These are phyloP conservation scores for Cremastinae sp. DNA, from an alignment of 2,888 invertebrate genomes.

Conservation along the genomic window DNA sequence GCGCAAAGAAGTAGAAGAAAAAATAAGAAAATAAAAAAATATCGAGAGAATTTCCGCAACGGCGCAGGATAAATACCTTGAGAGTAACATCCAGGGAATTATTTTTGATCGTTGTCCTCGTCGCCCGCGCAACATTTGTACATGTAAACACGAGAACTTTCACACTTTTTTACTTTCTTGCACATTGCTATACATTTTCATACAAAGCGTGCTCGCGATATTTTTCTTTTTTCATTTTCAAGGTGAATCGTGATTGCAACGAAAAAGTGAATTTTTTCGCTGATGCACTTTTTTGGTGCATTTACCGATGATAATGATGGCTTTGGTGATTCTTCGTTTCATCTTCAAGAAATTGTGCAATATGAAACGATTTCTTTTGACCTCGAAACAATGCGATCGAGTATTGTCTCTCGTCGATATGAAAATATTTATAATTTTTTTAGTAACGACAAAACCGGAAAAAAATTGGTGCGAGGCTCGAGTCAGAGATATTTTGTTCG, in stretches of 20 bases:
- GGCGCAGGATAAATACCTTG: constrained; percentile 57
- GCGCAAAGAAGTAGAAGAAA: not conserved
- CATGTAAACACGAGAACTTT: constrained; percentile 36
- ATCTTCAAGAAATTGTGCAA: too few species aligned
- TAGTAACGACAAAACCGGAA: too few species aligned
- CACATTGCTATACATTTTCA: not conserved
- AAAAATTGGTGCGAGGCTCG: too few species aligned
- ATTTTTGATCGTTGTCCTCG: constrained; percentile 28
- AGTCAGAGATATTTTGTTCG: not conserved
- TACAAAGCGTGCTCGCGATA: not conserved
- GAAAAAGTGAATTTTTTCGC: not conserved
- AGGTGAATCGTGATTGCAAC: constrained; percentile 2
- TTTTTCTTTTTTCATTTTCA: constrained; percentile 6
- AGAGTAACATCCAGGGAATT: constrained; percentile 32
- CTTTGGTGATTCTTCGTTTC: constrained; percentile 1
- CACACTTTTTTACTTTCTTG: constrained; percentile 13
- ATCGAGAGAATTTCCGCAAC: constrained; percentile 42
- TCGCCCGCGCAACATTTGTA: constrained; percentile 39
- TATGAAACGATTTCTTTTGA: not conserved
- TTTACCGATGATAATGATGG: constrained; percentile 28
- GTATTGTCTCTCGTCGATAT: too few species aligned
- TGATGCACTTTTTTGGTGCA: too few species aligned
- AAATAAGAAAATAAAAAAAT: constrained; percentile 17
- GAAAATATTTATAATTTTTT: too few species aligned
- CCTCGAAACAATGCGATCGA: not conserved